Base-by-base conservation (phyloP, 2,797 vertebrate species). In the Pseudocheirus occidentalis region DNA sequence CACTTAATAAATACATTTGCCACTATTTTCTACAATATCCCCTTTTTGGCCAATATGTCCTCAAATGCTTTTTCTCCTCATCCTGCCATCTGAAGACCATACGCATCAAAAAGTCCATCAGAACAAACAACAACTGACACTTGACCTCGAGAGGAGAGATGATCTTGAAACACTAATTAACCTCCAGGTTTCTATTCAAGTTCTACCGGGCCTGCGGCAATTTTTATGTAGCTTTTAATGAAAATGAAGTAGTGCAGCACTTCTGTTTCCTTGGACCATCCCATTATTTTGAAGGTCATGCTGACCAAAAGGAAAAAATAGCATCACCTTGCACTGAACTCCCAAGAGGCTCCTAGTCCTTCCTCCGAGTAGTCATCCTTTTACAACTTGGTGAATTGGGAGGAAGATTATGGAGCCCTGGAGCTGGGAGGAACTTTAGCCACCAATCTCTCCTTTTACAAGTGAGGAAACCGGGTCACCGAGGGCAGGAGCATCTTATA, bases 161-260 rank as follows among this genome's bases (percentile, higher is more conserved):
- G n/a, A 92, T 62, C 94, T 24, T 87, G 46, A 55, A 94, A 34
- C 55, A 29, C 31, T 93, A 73, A 59, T 92, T 92, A 91, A 94
- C 66, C 13, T 55, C 24, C 10, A 91, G n/a, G 87, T 92, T 95
- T 91, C 55, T n/a, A n/a, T 29, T 66, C 46, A 4, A 59, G 59
- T 62, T 96, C 52, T 10, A 40, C 1, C 28, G 24, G 31, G 29
- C 2, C 90, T 96, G 28, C 29, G 90, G 50, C 90, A 94, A 27
- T 92, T 92, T 55, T 90, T 94, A n/a, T 46, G 24, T 93, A 29
- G 56, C 56, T 90, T 95, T 92, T 96, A 27, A 87, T 87, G 27
- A 46, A 46, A 87, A 87, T 4, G 53, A 90, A 94, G n/a, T 46
- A 66, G 12, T 92, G 24, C 92, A 55, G 7, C 29, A 91, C 58